A percentile compares a stretch with the other conserved stretches of the same genome.
Evolutionary conservation across 2,113 vertebrate genomes (phyloP).

Genomic region (Penelope pileata): DNA sequence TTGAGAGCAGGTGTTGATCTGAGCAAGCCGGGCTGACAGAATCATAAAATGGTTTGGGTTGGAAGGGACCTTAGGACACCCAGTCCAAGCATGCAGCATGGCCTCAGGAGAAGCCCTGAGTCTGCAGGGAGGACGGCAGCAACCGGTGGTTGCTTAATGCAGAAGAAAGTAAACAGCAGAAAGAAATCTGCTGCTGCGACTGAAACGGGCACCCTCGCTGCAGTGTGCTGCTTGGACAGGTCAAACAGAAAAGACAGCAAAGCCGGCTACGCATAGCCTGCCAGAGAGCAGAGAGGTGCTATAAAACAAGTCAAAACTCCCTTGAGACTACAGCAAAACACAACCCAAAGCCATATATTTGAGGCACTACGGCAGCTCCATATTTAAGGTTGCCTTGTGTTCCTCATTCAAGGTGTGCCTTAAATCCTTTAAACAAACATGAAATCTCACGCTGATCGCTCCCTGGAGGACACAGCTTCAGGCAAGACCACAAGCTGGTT

Average conservation of each 20-base stretch:
- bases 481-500: background rate
- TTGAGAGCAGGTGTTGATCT: background rate
- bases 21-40: background rate
- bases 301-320: background rate
- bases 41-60: background rate
- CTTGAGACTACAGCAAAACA: background rate
- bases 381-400: background rate
- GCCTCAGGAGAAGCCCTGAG: background rate
- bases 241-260: background rate
- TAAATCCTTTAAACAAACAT: slow-evolving; percentile 39
- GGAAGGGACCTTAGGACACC: background rate
- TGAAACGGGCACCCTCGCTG: background rate
- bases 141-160: background rate
- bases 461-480: background rate
- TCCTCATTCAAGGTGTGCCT: background rate
- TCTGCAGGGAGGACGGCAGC: background rate
- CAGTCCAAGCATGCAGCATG: background rate
- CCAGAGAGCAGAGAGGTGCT: background rate
- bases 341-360: background rate
- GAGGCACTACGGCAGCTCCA: background rate
- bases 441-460: slow-evolving; percentile 17
- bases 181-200: background rate
- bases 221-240: background rate
- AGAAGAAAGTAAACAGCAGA: background rate
- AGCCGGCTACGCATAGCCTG: background rate